phyloP scores from a whole-genome alignment of 2,797 vertebrate species.

The Hylomyscus alleni region DNA sequence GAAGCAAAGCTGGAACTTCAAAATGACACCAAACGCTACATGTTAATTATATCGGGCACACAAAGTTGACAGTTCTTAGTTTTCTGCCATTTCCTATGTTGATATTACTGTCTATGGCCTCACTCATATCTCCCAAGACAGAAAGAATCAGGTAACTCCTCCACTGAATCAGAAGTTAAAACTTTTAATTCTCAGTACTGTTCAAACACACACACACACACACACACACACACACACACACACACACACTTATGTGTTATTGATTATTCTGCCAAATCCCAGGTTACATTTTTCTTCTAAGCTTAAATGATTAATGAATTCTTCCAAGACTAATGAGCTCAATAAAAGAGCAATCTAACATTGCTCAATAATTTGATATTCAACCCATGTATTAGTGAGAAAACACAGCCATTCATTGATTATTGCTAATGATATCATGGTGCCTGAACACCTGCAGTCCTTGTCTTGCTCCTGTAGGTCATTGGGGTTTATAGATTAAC shows the following conservation, averaged over 20 bases:
- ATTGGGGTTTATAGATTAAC: conserved; percentile 80
- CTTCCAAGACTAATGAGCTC: conserved; percentile 75
- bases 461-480: conserved; percentile 71
- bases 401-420: conserved; percentile 76
- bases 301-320: conserved; percentile 77
- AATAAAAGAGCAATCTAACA: conserved; percentile 50
- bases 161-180: conserved; percentile 21
- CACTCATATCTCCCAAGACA: not conserved
- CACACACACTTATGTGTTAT: conserved; percentile 54
- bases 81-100: not conserved
- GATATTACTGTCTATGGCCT: not conserved
- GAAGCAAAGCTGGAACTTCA: not conserved
- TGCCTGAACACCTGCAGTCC: conserved; percentile 58
- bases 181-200: conserved; percentile 24
- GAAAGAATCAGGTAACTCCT: not conserved
- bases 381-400: conserved; percentile 72
- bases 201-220: conserved; percentile 35
- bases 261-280: conserved; percentile 69
- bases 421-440: conserved; percentile 78
- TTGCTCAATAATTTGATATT: conserved; percentile 78
- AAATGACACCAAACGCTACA: not conserved
- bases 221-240: conserved; percentile 11
- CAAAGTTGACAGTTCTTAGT: not conserved
- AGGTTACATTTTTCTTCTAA: conserved; percentile 77
- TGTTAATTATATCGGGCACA: not conserved